phyloP scores from a whole-genome alignment of 2,797 vertebrate genomes.

The Lepilemur septentrionalis region DNA sequence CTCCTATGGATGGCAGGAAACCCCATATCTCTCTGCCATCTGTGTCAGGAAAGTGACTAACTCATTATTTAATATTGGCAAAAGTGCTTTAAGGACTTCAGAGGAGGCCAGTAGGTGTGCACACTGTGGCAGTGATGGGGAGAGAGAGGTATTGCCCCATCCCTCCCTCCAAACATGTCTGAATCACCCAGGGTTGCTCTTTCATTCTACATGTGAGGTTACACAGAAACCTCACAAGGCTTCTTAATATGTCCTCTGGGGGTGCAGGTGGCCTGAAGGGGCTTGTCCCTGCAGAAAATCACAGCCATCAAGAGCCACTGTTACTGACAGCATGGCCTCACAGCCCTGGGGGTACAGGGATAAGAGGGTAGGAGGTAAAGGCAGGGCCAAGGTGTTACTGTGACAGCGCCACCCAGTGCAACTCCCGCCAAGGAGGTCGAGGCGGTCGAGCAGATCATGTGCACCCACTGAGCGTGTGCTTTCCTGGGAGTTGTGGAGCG shows the following conservation, averaged over 20 bases:
- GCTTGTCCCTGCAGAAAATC: background rate
- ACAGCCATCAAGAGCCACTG: background rate
- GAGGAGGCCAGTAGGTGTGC: background rate
- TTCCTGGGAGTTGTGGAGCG: background rate
- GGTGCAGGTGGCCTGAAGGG: background rate
- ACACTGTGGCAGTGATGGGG: background rate
- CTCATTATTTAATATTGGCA: background rate
- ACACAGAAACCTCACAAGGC: background rate
- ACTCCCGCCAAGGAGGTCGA: background rate
- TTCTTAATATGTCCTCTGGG: background rate
- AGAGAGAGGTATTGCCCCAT: background rate
- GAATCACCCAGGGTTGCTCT: background rate
- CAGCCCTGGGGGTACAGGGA: background rate
- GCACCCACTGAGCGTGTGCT: rapidly evolving
- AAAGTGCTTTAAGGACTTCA: slow-evolving; percentile 12
- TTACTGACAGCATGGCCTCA: background rate
- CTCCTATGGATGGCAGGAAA: background rate
- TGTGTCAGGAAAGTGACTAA: slow-evolving; percentile 17
- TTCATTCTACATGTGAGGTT: background rate
- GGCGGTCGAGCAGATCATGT: background rate
- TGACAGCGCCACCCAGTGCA: background rate
- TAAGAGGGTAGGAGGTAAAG: background rate
- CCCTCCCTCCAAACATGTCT: background rate
- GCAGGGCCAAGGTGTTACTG: background rate
- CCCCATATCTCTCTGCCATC: background rate